phyloP scores from a whole-genome alignment of 2,113 vertebrate genomes.

The Polypterus bichir region DNA sequence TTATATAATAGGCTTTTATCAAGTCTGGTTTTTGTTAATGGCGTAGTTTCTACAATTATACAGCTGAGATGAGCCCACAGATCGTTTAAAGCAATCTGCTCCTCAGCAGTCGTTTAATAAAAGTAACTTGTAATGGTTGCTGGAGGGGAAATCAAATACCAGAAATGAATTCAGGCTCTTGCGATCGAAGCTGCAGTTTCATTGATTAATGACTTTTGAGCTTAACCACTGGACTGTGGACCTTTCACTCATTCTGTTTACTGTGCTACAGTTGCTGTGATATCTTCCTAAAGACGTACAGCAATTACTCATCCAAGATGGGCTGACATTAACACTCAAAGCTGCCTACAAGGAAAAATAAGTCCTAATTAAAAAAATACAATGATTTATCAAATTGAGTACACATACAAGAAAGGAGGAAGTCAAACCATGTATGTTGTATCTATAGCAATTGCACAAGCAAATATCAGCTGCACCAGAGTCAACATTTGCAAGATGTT shows the following conservation, averaged over 20 bases:
- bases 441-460: too few relatives aligned
- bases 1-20: neutral
- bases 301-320: conserved; percentile 31
- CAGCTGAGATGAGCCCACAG: conserved; percentile 6
- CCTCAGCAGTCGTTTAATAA: conserved; percentile 39
- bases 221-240: conserved; percentile 22
- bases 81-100: conserved; percentile 30
- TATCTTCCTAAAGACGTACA: conserved; percentile 24
- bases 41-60: conserved; percentile 18
- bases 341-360: conserved; percentile 14
- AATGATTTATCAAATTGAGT: neutral
- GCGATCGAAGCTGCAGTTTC: conserved; percentile 27
- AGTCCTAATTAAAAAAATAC: conserved; percentile 22
- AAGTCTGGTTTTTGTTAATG: conserved; percentile 25
- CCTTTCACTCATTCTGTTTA: conserved; percentile 16
- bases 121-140: conserved; percentile 31
- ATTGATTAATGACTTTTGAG: conserved; percentile 35
- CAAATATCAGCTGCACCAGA: too few relatives aligned
- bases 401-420: too few relatives aligned
- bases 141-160: conserved; percentile 41
- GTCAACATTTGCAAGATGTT: too few relatives aligned
- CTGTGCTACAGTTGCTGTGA: conserved; percentile 26
- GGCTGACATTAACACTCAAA: conserved; percentile 18
- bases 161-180: conserved; percentile 37
- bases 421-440: too few relatives aligned